Evolutionary conservation across 1,140 invertebrate genomes (phyloP).

Genomic region (Hestina assimilis): DNA sequence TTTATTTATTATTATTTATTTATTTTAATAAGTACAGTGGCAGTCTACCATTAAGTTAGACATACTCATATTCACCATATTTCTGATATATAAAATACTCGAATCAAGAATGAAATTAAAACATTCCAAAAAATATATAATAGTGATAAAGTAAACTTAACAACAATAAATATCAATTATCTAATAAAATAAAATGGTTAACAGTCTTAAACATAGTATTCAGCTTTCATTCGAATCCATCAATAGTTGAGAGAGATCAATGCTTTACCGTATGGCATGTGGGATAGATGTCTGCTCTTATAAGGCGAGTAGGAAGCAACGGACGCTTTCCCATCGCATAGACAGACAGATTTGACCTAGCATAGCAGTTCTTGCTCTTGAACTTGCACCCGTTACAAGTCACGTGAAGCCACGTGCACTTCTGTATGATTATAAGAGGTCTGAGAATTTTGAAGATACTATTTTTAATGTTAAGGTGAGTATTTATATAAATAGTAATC

Average conservation of each 20-base stretch:
- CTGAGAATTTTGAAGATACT: not conserved
- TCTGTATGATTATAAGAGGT: slow-evolving; percentile 1
- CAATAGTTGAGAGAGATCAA: slow-evolving; percentile 9
- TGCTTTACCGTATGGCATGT: slow-evolving; percentile 2
- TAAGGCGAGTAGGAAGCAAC: slow-evolving; percentile 61
- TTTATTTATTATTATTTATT: too few relatives aligned
- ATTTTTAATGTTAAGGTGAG: not conserved
- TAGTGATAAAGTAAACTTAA: too few relatives aligned
- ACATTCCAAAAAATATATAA: too few relatives aligned
- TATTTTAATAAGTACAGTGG: too few relatives aligned
- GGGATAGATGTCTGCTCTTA: slow-evolving; percentile 39
- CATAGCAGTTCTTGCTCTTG: slow-evolving; percentile 59
- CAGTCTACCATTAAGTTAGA: too few relatives aligned
- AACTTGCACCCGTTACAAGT: slow-evolving; percentile 41
- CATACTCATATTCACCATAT: too few relatives aligned
- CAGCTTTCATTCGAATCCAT: not conserved
- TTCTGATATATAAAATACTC: too few relatives aligned
- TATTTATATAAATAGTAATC: too few relatives aligned
- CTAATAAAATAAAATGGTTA: too few relatives aligned
- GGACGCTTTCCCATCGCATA: slow-evolving; percentile 63
- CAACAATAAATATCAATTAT: too few relatives aligned
- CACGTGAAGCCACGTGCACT: slow-evolving; percentile 16
- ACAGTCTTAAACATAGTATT: not conserved
- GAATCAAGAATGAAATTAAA: too few relatives aligned
- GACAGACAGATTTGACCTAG: slow-evolving; percentile 57